Evolutionary conservation across 2,888 invertebrate genomes (phyloP).

Genomic region (Ephialtes manifestator): DNA sequence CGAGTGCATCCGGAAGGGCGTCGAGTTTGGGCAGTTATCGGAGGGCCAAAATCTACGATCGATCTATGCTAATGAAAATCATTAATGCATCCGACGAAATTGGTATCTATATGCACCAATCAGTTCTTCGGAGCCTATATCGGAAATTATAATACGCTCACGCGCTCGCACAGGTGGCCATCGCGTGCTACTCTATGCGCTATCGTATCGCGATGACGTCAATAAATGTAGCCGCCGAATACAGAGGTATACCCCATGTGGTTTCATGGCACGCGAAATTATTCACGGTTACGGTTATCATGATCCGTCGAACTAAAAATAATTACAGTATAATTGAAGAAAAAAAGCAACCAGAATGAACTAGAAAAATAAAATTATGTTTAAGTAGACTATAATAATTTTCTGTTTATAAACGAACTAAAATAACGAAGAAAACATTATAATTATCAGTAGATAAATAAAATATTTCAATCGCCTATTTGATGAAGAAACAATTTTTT

Average conservation of each 20-base stretch:
- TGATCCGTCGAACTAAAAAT: not conserved
- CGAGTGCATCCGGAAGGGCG: slow-evolving; percentile 55
- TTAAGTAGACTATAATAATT: too few relatives aligned
- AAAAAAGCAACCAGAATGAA: too few relatives aligned
- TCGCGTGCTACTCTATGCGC: slow-evolving; percentile 72
- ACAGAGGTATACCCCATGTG: slow-evolving; percentile 1
- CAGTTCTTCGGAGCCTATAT: slow-evolving; percentile 50
- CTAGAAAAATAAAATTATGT: too few relatives aligned
- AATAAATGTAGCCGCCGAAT: slow-evolving; percentile 16
- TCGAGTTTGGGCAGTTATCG: slow-evolving; percentile 65
- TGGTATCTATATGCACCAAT: slow-evolving; percentile 77
- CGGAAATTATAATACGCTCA: slow-evolving; percentile 78
- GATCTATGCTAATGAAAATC: slow-evolving; percentile 84
- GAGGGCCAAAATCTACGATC: slow-evolving; percentile 78
- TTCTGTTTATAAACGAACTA: not conserved
- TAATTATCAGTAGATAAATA: not conserved
- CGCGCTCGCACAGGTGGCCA: slow-evolving; percentile 82
- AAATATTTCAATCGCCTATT: not conserved
- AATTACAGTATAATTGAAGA: not conserved
- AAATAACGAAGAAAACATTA: not conserved
- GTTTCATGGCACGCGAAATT: slow-evolving; percentile 10
- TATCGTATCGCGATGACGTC: slow-evolving; percentile 45
- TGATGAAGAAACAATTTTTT: not conserved
- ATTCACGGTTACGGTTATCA: slow-evolving; percentile 8
- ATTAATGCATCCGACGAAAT: slow-evolving; percentile 81